Evolutionary conservation across 2,113 vertebrate species (phyloP).

Genomic region (Benthochromis sp.): DNA sequence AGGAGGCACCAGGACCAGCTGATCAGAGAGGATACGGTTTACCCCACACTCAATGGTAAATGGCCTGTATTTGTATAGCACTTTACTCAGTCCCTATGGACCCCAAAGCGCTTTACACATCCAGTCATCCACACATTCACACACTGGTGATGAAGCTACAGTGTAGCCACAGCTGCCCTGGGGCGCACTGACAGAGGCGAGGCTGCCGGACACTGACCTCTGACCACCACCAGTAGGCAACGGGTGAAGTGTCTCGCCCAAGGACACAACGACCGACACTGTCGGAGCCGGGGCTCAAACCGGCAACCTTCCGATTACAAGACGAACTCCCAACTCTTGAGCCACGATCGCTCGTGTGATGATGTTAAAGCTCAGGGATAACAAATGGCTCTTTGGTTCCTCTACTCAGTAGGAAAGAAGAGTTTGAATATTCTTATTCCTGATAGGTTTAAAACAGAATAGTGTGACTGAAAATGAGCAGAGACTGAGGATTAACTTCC

Average conservation of each 20-base stretch:
- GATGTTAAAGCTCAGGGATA: neutral
- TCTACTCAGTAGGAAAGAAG: neutral
- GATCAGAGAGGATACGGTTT: neutral
- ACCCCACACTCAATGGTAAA: neutral
- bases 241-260: rapidly evolving
- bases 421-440: neutral
- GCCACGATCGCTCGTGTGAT: neutral
- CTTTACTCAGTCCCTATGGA: neutral
- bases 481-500: neutral
- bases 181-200: neutral
- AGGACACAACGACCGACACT: neutral
- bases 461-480: neutral
- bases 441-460: neutral
- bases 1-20: neutral
- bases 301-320: neutral
- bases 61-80: rapidly evolving
- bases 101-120: rapidly evolving
- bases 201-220: neutral
- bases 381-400: neutral
- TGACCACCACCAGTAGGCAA: neutral
- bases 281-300: neutral
- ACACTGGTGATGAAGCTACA: neutral
- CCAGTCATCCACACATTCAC: rapidly evolving
- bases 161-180: rapidly evolving
- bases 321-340: neutral